Conservation (phyloP, 2,113 vertebrate species). For the Sylvia atricapilla region DNA sequence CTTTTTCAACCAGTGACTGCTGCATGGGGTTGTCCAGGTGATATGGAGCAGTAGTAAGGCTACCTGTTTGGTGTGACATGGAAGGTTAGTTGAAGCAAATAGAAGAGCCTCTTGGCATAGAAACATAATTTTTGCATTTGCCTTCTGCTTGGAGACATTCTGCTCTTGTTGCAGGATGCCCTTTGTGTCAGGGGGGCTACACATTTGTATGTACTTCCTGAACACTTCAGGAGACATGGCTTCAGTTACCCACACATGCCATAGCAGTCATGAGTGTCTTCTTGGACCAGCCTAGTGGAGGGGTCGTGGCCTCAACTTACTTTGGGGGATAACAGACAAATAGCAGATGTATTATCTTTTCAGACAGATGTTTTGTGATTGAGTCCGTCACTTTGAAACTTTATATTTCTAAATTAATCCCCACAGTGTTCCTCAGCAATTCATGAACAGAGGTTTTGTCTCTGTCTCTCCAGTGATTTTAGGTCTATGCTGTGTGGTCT, state of each 20-base stretch:
- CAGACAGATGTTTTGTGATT: background rate
- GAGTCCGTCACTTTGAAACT: background rate
- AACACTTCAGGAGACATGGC: background rate
- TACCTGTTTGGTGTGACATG: background rate
- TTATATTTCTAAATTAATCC: background rate
- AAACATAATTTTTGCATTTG: background rate
- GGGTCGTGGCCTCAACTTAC: background rate
- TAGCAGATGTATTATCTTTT: background rate
- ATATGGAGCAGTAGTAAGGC: accelerated
- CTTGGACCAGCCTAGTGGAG: background rate
- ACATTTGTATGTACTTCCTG: background rate
- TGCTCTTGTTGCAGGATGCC: background rate
- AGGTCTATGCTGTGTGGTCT: background rate
- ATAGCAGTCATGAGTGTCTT: background rate
- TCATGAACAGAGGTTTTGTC: background rate
- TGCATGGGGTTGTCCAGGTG: background rate
- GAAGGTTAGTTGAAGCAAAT: background rate
- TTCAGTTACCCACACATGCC: background rate
- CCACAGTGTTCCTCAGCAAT: background rate
- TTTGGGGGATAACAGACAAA: background rate
- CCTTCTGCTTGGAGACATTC: background rate
- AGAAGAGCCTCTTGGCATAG: background rate
- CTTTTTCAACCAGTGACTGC: background rate
- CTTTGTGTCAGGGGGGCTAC: background rate
- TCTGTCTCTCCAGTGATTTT: background rate